phyloP scores from a whole-genome alignment of 2,113 vertebrate species.

The Capricornis sumatraensis region DNA sequence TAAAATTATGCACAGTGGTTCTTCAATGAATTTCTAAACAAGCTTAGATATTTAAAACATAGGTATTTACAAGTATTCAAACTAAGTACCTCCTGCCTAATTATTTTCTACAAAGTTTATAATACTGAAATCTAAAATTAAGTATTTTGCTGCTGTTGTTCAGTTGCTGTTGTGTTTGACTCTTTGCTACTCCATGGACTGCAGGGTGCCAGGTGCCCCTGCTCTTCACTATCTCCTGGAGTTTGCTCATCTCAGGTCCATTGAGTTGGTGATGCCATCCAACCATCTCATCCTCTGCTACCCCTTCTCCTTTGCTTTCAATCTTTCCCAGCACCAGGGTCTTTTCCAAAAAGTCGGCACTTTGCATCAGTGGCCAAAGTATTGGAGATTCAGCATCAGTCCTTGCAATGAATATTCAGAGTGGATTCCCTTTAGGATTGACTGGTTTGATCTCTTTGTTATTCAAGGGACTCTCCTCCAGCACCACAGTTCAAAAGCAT shows the following conservation, averaged over 20 bases:
- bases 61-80: not conserved
- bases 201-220: not conserved
- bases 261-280: not conserved
- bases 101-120: not conserved
- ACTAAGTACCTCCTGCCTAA: not conserved
- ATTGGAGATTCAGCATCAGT: not conserved
- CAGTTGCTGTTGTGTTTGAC: not conserved
- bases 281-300: not conserved
- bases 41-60: not conserved
- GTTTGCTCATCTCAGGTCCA: not conserved
- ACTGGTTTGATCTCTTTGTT: not conserved
- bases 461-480: not conserved
- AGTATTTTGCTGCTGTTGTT: not conserved
- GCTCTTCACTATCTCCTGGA: not conserved
- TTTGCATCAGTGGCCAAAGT: not conserved
- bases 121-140: not conserved
- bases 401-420: not conserved
- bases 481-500: not conserved
- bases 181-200: not conserved
- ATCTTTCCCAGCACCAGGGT: not conserved
- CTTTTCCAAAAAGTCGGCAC: not conserved
- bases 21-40: not conserved
- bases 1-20: not conserved
- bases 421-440: not conserved
- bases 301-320: not conserved